Evolutionary conservation across 2,888 invertebrate species (phyloP), one percentile per base, ranked within the genome.

Genomic region (Leucoma salicis): DNA sequence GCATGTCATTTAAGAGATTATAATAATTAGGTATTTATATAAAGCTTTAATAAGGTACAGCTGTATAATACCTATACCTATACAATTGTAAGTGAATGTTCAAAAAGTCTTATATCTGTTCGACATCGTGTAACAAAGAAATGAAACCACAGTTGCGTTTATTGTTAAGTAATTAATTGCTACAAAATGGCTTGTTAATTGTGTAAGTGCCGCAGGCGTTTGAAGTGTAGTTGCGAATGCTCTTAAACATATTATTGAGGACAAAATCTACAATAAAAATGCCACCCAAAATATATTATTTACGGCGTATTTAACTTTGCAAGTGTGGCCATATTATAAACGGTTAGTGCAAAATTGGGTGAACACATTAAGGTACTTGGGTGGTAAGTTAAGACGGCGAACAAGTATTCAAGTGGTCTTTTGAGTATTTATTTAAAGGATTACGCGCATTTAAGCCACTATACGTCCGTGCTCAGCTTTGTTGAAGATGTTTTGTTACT

Each of bases 341-440:
- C 46, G 38, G 49, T 52, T 63, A 64, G 57, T 60, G 66, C 71
- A 71, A 73, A 71, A 63, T 56, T 70, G 58, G 73, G 57, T 54
- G 64, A 65, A 42, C 46, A 53, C 33, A 51, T 66, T 58, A 57
- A 39, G 24, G 18, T 71, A 52, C 78, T 73, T 83, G 81, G 81
- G 82, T 82, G 81, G 83, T 53, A 61, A 45, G 57, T 57, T 42
- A 54, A 58, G 39, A 33, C 35, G 41, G 57, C 59, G 61, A 69
- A 62, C 56, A 55, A 56, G 55, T 47, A 48, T 46, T 67, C 60
- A 66, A 82, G 78, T 78, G 77, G 70, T 51, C 66, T 61, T 71
- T 56, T 18, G 34, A 50, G 68, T 84, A 79, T 83, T 84, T 86
- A 77, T 77, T 79, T 78, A 82, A 82, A 73, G 73, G 85, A 86